Percentiles rank a stretch among this genome's conserved stretches.
phyloP scores from a whole-genome alignment of 2,797 vertebrate genomes.

The Leontocebus nigricollis region DNA sequence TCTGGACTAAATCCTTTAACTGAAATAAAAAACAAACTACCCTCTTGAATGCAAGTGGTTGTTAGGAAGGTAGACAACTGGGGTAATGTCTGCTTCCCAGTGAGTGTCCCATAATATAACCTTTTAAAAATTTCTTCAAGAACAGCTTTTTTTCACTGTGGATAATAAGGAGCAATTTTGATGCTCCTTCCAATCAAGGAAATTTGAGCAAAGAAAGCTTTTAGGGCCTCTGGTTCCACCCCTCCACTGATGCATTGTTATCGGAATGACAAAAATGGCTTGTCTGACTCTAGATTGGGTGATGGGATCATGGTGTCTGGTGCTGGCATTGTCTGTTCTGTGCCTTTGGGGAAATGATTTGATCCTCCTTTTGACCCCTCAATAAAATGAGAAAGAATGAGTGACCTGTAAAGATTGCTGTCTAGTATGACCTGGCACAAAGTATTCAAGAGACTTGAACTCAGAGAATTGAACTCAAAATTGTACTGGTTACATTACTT shows the following conservation, averaged over 20 bases:
- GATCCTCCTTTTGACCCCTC: neutral
- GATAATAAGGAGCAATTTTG: neutral
- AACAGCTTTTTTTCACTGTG: neutral
- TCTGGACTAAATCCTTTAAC: constrained; percentile 21
- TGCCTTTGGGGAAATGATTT: neutral
- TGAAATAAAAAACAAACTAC: neutral
- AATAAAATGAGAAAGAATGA: neutral
- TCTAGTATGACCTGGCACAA: neutral
- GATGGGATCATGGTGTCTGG: neutral
- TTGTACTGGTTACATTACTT: neutral
- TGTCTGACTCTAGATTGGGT: fast-evolving
- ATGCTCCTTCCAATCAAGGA: neutral
- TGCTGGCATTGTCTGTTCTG: neutral
- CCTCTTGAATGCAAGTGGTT: neutral
- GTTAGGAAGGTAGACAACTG: neutral
- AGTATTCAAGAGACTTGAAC: neutral
- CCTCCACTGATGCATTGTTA: neutral
- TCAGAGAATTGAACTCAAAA: neutral
- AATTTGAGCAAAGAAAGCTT: constrained; percentile 2
- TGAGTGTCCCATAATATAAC: neutral
- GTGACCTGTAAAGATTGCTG: neutral
- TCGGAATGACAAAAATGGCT: neutral
- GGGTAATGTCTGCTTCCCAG: neutral
- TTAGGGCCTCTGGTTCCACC: neutral
- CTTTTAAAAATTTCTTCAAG: neutral